phyloP scores from a whole-genome alignment of 2,113 vertebrate genomes.

The Rhinoderma darwinii region DNA sequence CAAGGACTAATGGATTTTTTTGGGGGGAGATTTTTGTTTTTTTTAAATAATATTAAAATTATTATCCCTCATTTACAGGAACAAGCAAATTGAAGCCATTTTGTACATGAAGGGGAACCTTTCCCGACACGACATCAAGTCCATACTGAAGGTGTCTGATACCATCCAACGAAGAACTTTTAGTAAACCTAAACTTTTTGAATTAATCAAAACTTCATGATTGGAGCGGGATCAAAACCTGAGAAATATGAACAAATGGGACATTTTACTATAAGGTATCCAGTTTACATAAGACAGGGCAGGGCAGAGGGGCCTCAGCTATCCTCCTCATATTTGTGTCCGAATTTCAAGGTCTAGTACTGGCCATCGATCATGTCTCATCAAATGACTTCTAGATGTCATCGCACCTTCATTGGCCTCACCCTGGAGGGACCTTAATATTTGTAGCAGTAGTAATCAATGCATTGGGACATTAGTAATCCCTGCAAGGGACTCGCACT shows the following conservation, averaged over 20 bases:
- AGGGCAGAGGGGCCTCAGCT: rapidly evolving
- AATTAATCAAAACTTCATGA: conserved; percentile 44
- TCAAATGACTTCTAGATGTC: neutral
- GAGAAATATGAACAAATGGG: neutral
- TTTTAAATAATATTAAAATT: neutral
- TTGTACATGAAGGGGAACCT: conserved; percentile 83
- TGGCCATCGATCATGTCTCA: neutral
- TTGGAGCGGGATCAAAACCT: neutral
- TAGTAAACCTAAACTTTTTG: conserved; percentile 62
- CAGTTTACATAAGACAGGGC: neutral
- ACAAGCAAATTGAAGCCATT: conserved; percentile 78
- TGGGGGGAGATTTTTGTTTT: neutral
- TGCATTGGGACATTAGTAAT: neutral
- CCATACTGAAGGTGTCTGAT: conserved; percentile 75
- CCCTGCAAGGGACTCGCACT: neutral
- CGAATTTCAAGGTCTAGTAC: neutral
- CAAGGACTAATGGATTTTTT: neutral
- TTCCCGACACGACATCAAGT: conserved; percentile 68
- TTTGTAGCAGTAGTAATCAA: neutral
- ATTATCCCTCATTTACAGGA: conserved; percentile 70
- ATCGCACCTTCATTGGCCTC: neutral
- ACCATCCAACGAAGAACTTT: conserved; percentile 16
- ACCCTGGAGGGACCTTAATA: neutral
- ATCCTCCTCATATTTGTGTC: neutral
- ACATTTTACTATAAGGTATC: neutral